Base-by-base conservation (phyloP, 2,888 invertebrate species). In the Drosophila yooni region DNA sequence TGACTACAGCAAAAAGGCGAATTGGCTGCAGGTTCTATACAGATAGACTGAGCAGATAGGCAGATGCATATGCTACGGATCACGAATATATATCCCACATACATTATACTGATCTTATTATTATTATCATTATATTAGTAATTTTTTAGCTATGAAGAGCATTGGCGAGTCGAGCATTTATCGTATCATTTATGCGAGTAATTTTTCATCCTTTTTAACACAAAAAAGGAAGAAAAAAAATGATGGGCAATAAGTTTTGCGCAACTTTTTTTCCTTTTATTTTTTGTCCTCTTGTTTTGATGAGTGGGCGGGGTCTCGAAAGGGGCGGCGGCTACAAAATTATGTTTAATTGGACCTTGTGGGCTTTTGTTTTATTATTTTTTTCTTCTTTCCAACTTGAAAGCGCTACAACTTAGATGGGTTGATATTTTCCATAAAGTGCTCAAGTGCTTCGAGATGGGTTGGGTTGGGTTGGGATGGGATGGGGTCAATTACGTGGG, bases 321-420 rank as follows among this genome's bases (percentile, higher is more conserved):
- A 36, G 50, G 31, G 66, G 21, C 65, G 66, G 46, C 67, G 54
- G 57, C 63, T 63, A 61, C 63, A 84, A 89, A 83, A 83, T 83
- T 83, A 87, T 89, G 82, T 89, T 83, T 83, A 89, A 83, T 83
- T 83, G 83, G 83, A 89, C 89, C 83, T 89, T 74, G 74, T 83
- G 89, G 83, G 64, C 82, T 70, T 53, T 62, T n/a, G 60, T 56
- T 62, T 70, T 21, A 33, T 53, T 38, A 52, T 40, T 50, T 34
- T 34, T 21, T 38, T 50, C 36, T 57, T 34, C 25, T 50, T 18
- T 33, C 31, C 33, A 52, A 70, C 46, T 87, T 66, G 66, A 79
- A 58, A 79, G 80, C 76, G 40, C 51, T 36, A 21, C 33, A 27
- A 46, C 46, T 46, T 36, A 51, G 56, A 76, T 57, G n/a, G 52